Base-by-base conservation (phyloP, 1,140 invertebrate genomes). In the Lordiphosa clarofinis region DNA sequence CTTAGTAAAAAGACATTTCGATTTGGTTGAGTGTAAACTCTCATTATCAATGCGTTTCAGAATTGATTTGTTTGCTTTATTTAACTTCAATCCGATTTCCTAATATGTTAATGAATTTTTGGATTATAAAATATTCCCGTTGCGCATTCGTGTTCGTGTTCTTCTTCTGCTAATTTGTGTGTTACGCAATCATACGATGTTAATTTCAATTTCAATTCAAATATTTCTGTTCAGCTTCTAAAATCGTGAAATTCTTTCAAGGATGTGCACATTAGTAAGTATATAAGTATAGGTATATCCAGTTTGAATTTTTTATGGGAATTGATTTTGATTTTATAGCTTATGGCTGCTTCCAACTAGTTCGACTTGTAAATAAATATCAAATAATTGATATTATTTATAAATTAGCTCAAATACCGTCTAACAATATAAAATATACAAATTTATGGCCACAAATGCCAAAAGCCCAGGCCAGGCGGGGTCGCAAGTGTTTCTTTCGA, bases 21-120 rank as follows among this genome's bases (percentile, higher is more conserved):
- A 15, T 15, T 15, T 15, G 15, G 3, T 15, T 15, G 15, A 15
- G 1, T 15, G 15, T 15, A 15, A 15, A 15, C 3, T 15, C 15
- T 15, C 15, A 15, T 15, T 15, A 15, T 15, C 15, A 15, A 15
- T 15, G 15, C 3, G 4, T 21, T 24, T 24, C 21, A 24, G 4
- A 6, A 15, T 40, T 6, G 7, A 13, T 39, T 10, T 44, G 7
- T 44, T 28, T 24, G 19, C n/a, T 33, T 47, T 47, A 55, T 55
- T 40, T 48, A 24, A 55, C 44, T 55, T 60, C 35, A 62, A 13
- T 15, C 10, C 8, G 21, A 50, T 50, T 13, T 4, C 28, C 12
- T 33, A 37, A 69, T 69, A 70, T 70, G 67, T 64, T 64, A 69
- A 70, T 69, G 71, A 39, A 56, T 71, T 71, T 55, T 71, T 69